Percentiles rank a stretch among this genome's conserved stretches.
phyloP scores from a whole-genome alignment of 2,888 invertebrate genomes.

The Acanthococcus lagerstroemiae region DNA sequence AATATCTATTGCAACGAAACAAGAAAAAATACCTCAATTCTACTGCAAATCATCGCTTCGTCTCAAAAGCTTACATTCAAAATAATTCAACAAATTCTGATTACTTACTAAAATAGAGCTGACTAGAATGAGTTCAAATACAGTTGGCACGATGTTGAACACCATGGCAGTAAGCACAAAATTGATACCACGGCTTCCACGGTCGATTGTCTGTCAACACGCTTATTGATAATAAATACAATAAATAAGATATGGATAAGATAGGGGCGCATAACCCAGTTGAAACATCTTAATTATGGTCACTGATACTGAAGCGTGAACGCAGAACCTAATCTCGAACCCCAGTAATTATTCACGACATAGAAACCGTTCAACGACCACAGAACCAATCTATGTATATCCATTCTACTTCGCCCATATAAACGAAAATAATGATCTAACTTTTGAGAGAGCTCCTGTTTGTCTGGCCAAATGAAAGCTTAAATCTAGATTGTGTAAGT shows the following conservation, averaged over 20 bases:
- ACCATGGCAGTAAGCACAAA: constrained; percentile 94
- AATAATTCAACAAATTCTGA: too few relatives aligned
- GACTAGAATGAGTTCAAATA: constrained; percentile 85
- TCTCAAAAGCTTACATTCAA: too few relatives aligned
- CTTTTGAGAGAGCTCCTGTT: constrained; percentile 90
- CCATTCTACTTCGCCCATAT: background rate
- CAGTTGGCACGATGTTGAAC: constrained; percentile 92
- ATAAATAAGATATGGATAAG: too few relatives aligned
- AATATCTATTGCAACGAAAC: background rate
- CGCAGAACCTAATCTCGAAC: too few relatives aligned
- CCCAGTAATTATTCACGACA: too few relatives aligned
- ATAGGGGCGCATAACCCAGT: too few relatives aligned
- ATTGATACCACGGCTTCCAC: constrained; percentile 91
- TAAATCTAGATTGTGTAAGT: constrained; percentile 88
- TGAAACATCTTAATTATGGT: too few relatives aligned
- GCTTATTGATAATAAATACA: too few relatives aligned
- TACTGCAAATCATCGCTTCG: too few relatives aligned
- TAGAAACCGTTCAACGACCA: too few relatives aligned
- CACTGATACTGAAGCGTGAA: too few relatives aligned
- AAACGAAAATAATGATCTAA: constrained; percentile 41
- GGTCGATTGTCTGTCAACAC: constrained; percentile 72
- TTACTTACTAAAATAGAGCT: constrained; percentile 65
- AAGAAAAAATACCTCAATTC: background rate
- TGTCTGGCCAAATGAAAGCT: constrained; percentile 87
- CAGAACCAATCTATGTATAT: too few relatives aligned